A percentile compares a stretch with the other conserved stretches of the same genome.
These are phyloP conservation scores for Melieria omissa DNA, from an alignment of 2,888 invertebrate genomes.

Conservation along the genomic window DNA sequence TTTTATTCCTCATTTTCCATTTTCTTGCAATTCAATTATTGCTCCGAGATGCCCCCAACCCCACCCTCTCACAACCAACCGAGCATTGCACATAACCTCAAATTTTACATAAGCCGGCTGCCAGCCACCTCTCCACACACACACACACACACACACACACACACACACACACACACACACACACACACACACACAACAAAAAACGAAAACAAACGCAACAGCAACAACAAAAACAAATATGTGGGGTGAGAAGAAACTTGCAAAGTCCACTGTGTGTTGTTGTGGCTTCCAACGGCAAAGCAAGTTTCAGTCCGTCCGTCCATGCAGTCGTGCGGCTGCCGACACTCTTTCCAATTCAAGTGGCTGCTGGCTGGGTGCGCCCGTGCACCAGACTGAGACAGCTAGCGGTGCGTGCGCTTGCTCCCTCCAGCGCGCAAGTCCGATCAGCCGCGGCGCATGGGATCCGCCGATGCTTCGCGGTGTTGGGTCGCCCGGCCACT, in stretches of 20 bases:
- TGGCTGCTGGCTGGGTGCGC: not conserved
- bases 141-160: not conserved
- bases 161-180: not conserved
- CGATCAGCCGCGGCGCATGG: not conserved
- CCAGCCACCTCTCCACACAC: not conserved
- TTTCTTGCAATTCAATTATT: too few species aligned
- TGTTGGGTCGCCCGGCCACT: slow-evolving; percentile 27
- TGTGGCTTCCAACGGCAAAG: not conserved
- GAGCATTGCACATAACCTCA: not conserved
- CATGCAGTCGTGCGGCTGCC: too few species aligned
- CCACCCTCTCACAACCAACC: not conserved
- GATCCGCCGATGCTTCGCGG: not conserved
- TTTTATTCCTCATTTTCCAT: too few species aligned
- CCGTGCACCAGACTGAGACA: not conserved
- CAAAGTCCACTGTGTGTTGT: not conserved
- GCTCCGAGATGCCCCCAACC: not conserved
- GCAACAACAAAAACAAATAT: not conserved
- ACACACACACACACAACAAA: not conserved
- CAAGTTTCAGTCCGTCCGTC: not conserved
- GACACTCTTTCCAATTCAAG: too few species aligned
- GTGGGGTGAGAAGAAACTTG: not conserved
- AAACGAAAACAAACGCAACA: not conserved
- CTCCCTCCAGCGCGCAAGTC: not conserved
- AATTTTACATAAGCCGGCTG: not conserved
- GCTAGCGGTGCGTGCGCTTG: not conserved